Base-by-base conservation (phyloP, 2,113 vertebrate species). In the Vireo altiloquus region DNA sequence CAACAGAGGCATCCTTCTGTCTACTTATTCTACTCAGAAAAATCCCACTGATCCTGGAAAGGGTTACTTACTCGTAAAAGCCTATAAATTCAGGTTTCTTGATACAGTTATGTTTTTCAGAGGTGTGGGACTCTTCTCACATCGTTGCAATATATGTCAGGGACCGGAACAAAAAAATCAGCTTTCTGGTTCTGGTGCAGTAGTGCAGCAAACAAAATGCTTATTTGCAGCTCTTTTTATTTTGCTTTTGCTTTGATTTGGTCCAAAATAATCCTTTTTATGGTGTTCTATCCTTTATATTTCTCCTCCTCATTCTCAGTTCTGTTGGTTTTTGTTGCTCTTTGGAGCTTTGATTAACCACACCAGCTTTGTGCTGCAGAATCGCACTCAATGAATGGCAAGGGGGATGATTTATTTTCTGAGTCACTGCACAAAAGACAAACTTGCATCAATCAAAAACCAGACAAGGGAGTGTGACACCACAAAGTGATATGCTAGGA, bases 401-500 rank as follows among this genome's bases (percentile, higher is more conserved):
- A 89, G 79, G 44, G 59, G 89, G 82, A 92, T 95, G 95, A 97
- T 96, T 96, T 95, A 96, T 97, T 97, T 95, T 92, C 94, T 91
- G 94, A 97, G 94, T 88, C 96, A 95, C 89, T 3, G 84, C 94
- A 94, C 84, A 88, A 94, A 96, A 97, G 92, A 96, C 92, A 96
- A 96, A 95, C 92, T 90, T 92, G 78, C 92, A 96, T 97, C 96
- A 95, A 97, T 97, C 96, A 97, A 95, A 94, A 88, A 13, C 28
- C 78, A 94, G 89, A 94, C 87, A 94, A 95, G 94, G 78, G 82
- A 95, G 84, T 70, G 93, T 95, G 96, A 94, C 92, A 96, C 92
- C 87, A 81, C 87, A 81, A 57, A 92, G 79, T 0, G 68, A 89
- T 92, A 88, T 92, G 75, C 92, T 82, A 91, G 94, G 91, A 96